phyloP scores from a whole-genome alignment of 2,797 vertebrate genomes.

The Clarias platycephalus region DNA sequence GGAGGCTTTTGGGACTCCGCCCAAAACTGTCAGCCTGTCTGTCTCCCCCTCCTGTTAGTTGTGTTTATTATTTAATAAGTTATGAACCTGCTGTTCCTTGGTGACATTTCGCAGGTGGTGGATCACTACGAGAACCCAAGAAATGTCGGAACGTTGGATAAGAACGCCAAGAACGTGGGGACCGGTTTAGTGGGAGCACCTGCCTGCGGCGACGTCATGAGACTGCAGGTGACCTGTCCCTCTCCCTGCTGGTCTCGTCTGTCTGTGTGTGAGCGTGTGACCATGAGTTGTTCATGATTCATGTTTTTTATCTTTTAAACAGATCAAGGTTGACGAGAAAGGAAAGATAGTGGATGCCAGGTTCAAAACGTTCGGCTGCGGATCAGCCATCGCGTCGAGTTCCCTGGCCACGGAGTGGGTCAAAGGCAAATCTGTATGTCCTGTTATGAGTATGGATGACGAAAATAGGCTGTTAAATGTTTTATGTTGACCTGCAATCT shows the following conservation, averaged over 20 bases:
- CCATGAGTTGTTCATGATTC: neutral
- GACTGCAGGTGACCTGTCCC: conserved; percentile 81
- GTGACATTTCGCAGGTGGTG: conserved; percentile 79
- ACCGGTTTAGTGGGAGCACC: conserved; percentile 96
- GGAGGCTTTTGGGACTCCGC: neutral
- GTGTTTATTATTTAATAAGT: no score
- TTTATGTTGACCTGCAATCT: conserved; percentile 59
- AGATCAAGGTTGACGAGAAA: conserved; percentile 89
- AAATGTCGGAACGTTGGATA: conserved; percentile 91
- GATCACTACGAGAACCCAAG: conserved; percentile 98
- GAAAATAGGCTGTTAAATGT: neutral
- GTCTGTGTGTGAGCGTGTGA: neutral
- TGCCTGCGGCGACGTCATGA: conserved; percentile 97
- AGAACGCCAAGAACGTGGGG: conserved; percentile 88
- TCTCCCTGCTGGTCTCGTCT: neutral
- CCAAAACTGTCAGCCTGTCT: neutral
- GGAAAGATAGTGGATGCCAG: conserved; percentile 91
- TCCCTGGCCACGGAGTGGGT: conserved; percentile 96
- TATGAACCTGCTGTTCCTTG: neutral
- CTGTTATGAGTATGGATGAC: neutral
- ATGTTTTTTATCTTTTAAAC: no score
- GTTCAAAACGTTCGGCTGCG: conserved; percentile 97
- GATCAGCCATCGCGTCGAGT: conserved; percentile 96
- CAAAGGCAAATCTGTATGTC: conserved; percentile 90
- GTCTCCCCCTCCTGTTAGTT: no score